Base-by-base conservation (phyloP, 2,113 vertebrate genomes). In the Cichladusa arquata region DNA sequence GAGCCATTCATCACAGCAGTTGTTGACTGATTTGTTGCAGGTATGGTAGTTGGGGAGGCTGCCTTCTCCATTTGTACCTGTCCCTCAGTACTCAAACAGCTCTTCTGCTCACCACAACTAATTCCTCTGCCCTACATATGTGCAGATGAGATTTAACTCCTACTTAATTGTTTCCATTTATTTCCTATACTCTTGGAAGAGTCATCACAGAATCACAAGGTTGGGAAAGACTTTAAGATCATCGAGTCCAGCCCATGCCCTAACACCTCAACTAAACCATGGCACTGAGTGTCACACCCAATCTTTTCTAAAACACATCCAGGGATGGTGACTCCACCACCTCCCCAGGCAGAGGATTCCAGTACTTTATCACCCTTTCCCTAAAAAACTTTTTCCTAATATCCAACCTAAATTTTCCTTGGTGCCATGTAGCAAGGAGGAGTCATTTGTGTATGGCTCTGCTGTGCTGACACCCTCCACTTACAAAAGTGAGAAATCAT, bases 401-500 rank as follows among this genome's bases (percentile, higher is more conserved):
- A 79, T 29, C 60, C 60, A 54, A 11, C 60, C 38, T 54, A 8
- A 8, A 54, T 29, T 65, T 44, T 38, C 33, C 48, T 23, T 11
- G 25, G 60, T 2, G 1, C 29, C 85, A 51, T 1, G 19, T 22
- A 85, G 72, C 82, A 93, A 93, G 78, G 29, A 58, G 73, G 48
- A 88, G 83, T 95, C 71, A 44, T 65, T 92, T 87, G 92, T 89
- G 90, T 70, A 51, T 19, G 86, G 74, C 50, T 62, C 8, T 51
- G 70, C 94, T 79, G 81, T 81, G 83, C 45, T 86, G 85, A 84
- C 82, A 90, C 80, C 56, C 20, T 94, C 38, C 85, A 78, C 93
- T 58, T 29, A 86, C 2, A 89, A 44, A 89, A 87, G 88, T 40
- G 84, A 95, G 72, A 86, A 96, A 93, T 85, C 86, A 82, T 72